A percentile compares a stretch with the other conserved stretches of the same genome.
phyloP scores from a whole-genome alignment of 2,888 invertebrate species.

The Anoplius nigerrimus region DNA sequence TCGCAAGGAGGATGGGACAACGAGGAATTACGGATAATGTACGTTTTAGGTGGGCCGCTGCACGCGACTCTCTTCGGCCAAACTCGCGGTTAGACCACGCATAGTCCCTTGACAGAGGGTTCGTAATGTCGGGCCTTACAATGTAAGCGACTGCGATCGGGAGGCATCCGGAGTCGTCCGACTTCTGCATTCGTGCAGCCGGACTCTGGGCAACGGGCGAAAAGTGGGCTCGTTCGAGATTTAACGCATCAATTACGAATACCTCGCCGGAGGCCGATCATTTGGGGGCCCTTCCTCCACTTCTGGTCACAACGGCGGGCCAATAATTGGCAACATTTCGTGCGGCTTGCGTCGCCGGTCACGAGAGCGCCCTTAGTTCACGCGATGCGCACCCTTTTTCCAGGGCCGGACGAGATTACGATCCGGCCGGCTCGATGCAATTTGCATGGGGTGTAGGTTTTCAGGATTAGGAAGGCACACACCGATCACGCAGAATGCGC shows the following conservation, averaged over 20 bases:
- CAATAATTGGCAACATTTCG: neutral
- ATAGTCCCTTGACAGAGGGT: no score
- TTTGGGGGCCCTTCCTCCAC: neutral
- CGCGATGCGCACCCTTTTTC: slow-evolving; percentile 46
- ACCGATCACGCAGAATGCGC: neutral
- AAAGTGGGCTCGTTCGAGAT: slow-evolving; percentile 44
- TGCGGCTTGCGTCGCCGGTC: slow-evolving; percentile 21
- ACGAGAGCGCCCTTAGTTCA: slow-evolving; percentile 41
- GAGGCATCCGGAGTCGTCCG: no score
- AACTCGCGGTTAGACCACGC: no score
- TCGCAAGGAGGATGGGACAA: no score
- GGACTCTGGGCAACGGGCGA: slow-evolving; percentile 10
- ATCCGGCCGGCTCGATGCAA: slow-evolving; percentile 55
- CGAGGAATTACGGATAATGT: no score
- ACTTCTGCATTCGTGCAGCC: no score
- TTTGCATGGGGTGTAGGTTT: slow-evolving; percentile 66
- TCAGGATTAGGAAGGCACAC: slow-evolving; percentile 60
- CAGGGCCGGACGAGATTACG: slow-evolving; percentile 53
- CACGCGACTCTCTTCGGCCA: no score
- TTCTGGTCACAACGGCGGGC: neutral
- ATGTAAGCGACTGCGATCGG: no score
- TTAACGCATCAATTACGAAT: slow-evolving; percentile 52
- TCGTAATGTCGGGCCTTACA: no score
- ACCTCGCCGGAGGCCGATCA: slow-evolving; percentile 31
- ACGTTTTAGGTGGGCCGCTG: no score